A percentile compares a stretch with the other conserved stretches of the same genome.
Conservation (phyloP, 2,888 invertebrate species). For the Dorcus hopei region DNA sequence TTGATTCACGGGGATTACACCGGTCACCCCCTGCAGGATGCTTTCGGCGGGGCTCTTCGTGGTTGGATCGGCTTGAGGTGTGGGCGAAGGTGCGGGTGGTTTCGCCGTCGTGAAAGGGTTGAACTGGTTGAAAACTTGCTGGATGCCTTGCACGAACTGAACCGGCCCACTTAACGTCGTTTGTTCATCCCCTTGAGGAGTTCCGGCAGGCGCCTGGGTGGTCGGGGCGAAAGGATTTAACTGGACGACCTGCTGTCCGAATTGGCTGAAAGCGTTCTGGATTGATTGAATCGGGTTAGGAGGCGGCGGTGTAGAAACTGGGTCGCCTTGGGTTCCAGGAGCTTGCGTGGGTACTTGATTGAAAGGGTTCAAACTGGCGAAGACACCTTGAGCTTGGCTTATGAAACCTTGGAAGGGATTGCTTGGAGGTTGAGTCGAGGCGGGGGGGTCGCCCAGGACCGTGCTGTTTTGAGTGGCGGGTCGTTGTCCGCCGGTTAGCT, state of each 20-base stretch:
- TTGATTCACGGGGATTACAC: neutral
- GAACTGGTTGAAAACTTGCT: conserved; percentile 19
- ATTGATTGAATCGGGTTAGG: conserved; percentile 15
- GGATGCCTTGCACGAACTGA: conserved; percentile 20
- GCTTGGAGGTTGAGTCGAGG: neutral
- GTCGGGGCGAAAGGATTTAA: conserved; percentile 19
- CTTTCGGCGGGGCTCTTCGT: neutral
- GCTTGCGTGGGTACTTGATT: conserved; percentile 16
- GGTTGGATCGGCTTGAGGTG: neutral
- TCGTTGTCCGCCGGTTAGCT: conserved; percentile 6
- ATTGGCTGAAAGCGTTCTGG: conserved; percentile 20
- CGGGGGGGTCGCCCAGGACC: conserved; percentile 5
- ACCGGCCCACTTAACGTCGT: conserved; percentile 9
- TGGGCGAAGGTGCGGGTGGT: neutral
- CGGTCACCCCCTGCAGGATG: conserved; percentile 12
- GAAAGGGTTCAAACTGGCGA: conserved; percentile 24
- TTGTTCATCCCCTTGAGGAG: conserved; percentile 4
- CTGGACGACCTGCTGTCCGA: conserved; percentile 19
- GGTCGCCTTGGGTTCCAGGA: conserved; percentile 23
- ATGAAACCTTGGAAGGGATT: conserved; percentile 18
- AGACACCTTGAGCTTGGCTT: conserved; percentile 9
- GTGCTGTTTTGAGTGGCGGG: conserved; percentile 1
- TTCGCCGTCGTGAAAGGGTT: conserved; percentile 19
- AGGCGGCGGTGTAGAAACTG: conserved; percentile 10
- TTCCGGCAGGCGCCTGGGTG: conserved; percentile 9